Evolutionary conservation across 2,113 vertebrate genomes (phyloP).

Genomic region (Paramisgurnus dabryanus): DNA sequence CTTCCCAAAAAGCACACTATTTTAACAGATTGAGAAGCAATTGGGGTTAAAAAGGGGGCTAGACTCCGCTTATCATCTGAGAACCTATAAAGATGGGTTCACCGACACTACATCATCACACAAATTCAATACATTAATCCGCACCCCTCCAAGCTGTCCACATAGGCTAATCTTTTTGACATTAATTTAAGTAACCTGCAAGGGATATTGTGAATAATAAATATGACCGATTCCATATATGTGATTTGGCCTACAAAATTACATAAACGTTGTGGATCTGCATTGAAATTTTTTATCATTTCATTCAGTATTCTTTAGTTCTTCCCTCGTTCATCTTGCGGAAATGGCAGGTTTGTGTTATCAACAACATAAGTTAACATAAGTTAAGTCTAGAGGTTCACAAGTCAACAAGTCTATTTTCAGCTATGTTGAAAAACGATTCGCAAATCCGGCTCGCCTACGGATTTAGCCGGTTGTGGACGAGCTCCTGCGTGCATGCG

Average conservation of each 20-base stretch:
- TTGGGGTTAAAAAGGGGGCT: neutral
- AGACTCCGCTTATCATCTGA: neutral
- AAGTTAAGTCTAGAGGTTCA: too few relatives aligned
- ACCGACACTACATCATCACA: neutral
- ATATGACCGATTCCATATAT: neutral
- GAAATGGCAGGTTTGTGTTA: neutral
- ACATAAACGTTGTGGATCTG: conserved; percentile 4
- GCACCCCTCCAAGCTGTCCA: neutral
- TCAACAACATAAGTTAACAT: neutral
- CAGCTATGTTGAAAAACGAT: conserved; percentile 12
- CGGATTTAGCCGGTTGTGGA: conserved; percentile 25
- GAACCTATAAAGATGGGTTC: neutral
- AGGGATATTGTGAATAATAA: conserved; percentile 9
- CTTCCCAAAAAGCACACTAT: too few relatives aligned
- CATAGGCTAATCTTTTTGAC: conserved; percentile 5
- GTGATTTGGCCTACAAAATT: neutral
- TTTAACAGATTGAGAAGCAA: neutral
- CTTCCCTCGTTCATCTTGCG: neutral
- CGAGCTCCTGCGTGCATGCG: neutral
- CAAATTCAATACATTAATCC: conserved; percentile 9
- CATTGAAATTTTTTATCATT: conserved; percentile 10
- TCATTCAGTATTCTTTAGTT: conserved; percentile 13
- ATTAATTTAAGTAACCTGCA: neutral
- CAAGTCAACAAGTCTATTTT: neutral
- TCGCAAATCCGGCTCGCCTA: conserved; percentile 29